Evolutionary conservation across 2,888 invertebrate genomes (phyloP).

Genomic region (Esperia sulphurella): DNA sequence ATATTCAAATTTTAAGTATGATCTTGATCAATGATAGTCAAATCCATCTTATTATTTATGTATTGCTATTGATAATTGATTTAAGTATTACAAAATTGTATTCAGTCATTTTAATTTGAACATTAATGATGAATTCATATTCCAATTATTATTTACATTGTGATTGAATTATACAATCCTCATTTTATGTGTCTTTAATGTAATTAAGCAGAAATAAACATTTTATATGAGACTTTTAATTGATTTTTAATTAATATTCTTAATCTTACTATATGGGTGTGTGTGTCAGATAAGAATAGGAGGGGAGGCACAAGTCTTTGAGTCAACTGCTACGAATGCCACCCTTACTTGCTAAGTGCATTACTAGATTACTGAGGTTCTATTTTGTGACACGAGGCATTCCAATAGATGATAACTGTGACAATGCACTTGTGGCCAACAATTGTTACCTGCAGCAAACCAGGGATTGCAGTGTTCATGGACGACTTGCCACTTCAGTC

Average conservation of each 20-base stretch:
- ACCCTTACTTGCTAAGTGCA: too few species aligned
- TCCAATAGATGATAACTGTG: too few species aligned
- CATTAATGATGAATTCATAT: conserved; percentile 39
- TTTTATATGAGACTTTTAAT: conserved; percentile 76
- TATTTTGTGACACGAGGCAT: too few species aligned
- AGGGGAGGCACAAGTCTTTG: too few species aligned
- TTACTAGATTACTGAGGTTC: too few species aligned
- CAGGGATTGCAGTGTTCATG: too few species aligned
- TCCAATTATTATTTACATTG: conserved; percentile 18
- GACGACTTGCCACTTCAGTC: too few species aligned
- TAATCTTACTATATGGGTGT: too few species aligned
- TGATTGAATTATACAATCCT: conserved; percentile 65
- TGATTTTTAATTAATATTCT: conserved; percentile 34
- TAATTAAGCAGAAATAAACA: conserved; percentile 76
- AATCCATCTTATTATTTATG: background rate
- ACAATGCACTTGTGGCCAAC: too few species aligned
- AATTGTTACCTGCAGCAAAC: too few species aligned
- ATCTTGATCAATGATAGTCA: conserved; percentile 16
- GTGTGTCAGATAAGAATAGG: too few species aligned
- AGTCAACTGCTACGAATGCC: too few species aligned
- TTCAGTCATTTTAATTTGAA: conserved; percentile 31
- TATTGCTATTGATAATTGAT: background rate
- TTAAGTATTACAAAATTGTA: background rate
- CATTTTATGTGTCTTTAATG: conserved; percentile 66
- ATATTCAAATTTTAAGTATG: conserved; percentile 48